Evolutionary conservation across 2,797 vertebrate genomes (phyloP).

Genomic region (Lutra lutra): DNA sequence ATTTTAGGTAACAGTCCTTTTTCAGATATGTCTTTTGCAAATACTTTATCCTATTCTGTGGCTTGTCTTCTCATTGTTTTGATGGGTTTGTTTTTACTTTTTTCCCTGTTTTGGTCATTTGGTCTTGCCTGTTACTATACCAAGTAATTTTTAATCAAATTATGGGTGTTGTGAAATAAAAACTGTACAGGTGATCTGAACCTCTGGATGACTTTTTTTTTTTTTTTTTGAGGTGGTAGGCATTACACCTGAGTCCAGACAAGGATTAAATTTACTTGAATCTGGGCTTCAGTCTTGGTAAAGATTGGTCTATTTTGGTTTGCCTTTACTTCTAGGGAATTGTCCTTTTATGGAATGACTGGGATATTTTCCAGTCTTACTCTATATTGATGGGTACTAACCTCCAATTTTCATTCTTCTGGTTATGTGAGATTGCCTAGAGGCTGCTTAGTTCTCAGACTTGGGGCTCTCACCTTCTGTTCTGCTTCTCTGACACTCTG

Average conservation of each 20-base stretch:
- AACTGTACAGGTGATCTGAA: neutral
- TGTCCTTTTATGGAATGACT: neutral
- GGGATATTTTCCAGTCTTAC: neutral
- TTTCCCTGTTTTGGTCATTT: neutral
- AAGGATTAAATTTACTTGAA: neutral
- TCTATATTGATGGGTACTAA: neutral
- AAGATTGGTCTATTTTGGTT: neutral
- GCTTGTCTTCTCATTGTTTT: slow-evolving; percentile 13
- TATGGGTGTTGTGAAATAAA: neutral
- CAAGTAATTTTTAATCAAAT: neutral
- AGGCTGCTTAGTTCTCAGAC: neutral
- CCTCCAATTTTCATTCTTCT: neutral
- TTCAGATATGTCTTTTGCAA: neutral
- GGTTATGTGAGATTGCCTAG: neutral
- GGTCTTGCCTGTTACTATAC: neutral
- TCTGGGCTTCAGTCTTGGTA: neutral
- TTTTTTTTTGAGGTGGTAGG: neutral
- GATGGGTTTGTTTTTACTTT: neutral
- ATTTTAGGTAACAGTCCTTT: neutral
- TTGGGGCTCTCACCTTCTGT: neutral
- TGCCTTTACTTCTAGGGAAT: neutral
- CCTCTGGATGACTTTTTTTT: neutral
- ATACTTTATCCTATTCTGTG: neutral
- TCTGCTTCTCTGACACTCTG: neutral
- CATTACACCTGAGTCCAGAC: neutral